phyloP scores from a whole-genome alignment of 2,113 vertebrate genomes.

The Entomyzon cyanotis region DNA sequence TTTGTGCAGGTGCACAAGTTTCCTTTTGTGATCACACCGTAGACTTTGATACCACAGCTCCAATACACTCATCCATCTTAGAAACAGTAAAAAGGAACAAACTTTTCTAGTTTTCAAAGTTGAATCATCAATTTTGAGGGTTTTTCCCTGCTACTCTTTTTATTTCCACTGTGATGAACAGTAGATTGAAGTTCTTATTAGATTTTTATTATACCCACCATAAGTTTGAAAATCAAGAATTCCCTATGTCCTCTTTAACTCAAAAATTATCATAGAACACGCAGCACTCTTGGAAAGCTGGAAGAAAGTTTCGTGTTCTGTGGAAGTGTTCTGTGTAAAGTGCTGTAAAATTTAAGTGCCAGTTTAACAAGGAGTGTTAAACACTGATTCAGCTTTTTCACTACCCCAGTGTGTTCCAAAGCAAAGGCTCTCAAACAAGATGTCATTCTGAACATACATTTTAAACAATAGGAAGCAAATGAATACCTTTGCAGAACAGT shows the following conservation, averaged over 20 bases:
- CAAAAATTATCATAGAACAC: not conserved
- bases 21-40: not conserved
- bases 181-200: not conserved
- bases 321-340: not conserved
- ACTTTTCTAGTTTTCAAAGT: not conserved
- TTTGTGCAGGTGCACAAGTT: not conserved
- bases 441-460: not conserved
- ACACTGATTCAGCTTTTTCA: not conserved
- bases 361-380: not conserved
- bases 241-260: not conserved
- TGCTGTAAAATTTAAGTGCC: not conserved
- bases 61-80: not conserved
- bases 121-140: not conserved
- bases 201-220: not conserved
- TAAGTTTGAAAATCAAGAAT: not conserved
- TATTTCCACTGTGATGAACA: not conserved
- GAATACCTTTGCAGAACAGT: not conserved
- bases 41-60: not conserved
- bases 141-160: not conserved
- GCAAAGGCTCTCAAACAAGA: not conserved
- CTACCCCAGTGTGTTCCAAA: not conserved
- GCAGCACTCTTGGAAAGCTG: not conserved
- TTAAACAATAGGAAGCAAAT: not conserved
- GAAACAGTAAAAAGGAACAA: not conserved
- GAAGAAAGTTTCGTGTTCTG: not conserved